Evolutionary conservation across 2,888 invertebrate species (phyloP).

Genomic region (Hypena proboscidalis): DNA sequence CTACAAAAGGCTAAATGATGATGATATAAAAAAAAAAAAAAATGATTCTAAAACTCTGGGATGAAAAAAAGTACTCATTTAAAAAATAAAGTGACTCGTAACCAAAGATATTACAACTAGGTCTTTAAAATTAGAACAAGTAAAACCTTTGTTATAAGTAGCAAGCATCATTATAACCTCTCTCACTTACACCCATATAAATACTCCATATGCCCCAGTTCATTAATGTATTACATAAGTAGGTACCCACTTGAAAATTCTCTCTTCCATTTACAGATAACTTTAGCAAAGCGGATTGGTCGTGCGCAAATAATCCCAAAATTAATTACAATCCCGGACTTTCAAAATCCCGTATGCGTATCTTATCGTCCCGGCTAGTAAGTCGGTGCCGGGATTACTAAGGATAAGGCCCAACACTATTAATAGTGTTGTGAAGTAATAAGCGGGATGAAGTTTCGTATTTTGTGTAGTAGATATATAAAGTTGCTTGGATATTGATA

Average conservation of each 20-base stretch:
- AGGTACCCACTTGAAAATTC: conserved; percentile 8
- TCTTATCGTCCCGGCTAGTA: conserved; percentile 17
- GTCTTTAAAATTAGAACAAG: too few relatives aligned
- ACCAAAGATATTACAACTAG: too few relatives aligned
- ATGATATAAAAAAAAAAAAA: too few relatives aligned
- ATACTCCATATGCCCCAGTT: too few relatives aligned
- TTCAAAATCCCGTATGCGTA: conserved; percentile 17
- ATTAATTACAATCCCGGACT: conserved; percentile 18
- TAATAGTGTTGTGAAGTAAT: conserved; percentile 8
- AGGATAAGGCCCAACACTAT: conserved; percentile 13
- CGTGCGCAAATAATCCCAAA: conserved; percentile 15
- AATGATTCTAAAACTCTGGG: too few relatives aligned
- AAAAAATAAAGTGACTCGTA: too few relatives aligned
- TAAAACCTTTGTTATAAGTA: too few relatives aligned
- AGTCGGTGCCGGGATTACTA: conserved; percentile 11
- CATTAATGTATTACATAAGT: too few relatives aligned
- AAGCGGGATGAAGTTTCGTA: conserved; percentile 3
- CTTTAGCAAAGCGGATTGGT: not conserved
- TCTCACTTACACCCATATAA: too few relatives aligned
- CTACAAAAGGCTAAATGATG: too few relatives aligned
- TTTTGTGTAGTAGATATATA: not conserved
- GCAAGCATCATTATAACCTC: too few relatives aligned
- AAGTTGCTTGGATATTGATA: not conserved
- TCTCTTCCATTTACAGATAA: conserved; percentile 6
- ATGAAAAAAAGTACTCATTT: too few relatives aligned